phyloP scores from a whole-genome alignment of 2,888 invertebrate species.

The Nemoura dubitans region DNA sequence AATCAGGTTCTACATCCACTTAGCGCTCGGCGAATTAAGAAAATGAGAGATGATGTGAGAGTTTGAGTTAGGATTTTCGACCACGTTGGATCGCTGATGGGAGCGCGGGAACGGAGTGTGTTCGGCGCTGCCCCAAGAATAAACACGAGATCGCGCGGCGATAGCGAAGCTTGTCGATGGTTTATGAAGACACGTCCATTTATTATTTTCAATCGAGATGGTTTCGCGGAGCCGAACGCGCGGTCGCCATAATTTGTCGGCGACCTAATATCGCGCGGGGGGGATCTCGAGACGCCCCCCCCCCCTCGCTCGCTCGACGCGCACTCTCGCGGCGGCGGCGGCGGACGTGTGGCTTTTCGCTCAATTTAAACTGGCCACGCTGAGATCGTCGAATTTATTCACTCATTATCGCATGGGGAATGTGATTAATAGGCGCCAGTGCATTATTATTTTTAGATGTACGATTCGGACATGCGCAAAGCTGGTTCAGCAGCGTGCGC shows the following conservation, averaged over 20 bases:
- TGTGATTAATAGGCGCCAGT: neutral
- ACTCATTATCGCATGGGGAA: neutral
- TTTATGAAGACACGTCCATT: neutral
- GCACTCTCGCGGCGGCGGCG: neutral
- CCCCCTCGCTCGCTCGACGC: neutral
- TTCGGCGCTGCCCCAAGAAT: neutral
- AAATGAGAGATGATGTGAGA: slow-evolving; percentile 32
- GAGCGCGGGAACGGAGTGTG: no score
- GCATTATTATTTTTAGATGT: neutral
- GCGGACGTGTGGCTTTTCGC: no score
- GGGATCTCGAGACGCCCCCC: neutral
- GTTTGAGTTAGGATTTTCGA: neutral
- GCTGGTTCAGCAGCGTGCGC: no score
- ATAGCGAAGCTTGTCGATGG: neutral
- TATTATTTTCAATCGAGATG: neutral
- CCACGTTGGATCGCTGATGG: neutral
- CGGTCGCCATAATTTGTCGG: neutral
- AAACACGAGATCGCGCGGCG: neutral
- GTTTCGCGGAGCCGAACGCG: neutral
- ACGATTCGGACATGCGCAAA: no score
- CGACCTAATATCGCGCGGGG: neutral
- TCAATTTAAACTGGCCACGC: no score
- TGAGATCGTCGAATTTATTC: neutral
- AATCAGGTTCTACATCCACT: slow-evolving; percentile 7
- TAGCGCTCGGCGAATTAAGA: slow-evolving; percentile 1